phyloP scores from a whole-genome alignment of 2,797 vertebrate species.

The Sylvia borin region DNA sequence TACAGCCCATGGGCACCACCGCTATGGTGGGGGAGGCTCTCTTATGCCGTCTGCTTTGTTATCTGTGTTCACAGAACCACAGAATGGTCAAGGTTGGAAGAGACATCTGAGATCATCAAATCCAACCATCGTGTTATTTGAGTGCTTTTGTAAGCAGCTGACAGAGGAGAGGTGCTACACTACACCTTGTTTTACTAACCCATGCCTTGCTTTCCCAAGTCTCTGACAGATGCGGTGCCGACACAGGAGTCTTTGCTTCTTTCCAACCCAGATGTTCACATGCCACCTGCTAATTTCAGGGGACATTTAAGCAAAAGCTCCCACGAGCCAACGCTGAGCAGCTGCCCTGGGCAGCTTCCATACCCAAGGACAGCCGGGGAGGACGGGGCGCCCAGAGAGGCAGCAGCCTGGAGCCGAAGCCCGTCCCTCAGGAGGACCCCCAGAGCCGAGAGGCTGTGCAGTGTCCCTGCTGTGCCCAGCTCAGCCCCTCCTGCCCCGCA shows the following conservation, averaged over 20 bases:
- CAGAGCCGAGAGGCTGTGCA: neutral
- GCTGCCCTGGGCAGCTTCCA: neutral
- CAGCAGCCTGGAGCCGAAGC: slow-evolving; percentile 26
- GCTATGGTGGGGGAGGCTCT: neutral
- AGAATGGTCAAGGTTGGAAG: neutral
- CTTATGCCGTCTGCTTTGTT: accelerated
- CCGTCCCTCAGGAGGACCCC: neutral
- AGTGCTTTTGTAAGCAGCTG: neutral
- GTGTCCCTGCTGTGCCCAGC: neutral
- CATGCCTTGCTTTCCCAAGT: slow-evolving; percentile 60
- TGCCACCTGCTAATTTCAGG: slow-evolving; percentile 1
- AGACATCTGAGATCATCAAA: neutral
- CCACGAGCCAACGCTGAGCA: neutral
- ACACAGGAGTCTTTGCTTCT: slow-evolving; percentile 44
- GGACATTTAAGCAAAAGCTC: slow-evolving; percentile 32
- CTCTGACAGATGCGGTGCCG: slow-evolving; percentile 56
- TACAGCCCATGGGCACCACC: neutral
- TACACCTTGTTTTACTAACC: slow-evolving; percentile 9
- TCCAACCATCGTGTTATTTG: accelerated
- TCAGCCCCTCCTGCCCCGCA: slow-evolving; percentile 30
- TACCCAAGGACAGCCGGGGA: neutral
- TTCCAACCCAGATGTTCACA: slow-evolving; percentile 35
- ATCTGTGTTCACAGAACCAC: neutral
- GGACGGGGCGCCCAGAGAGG: neutral
- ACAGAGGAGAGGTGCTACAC: accelerated